A percentile compares a stretch with the other conserved stretches of the same genome.
Conservation (phyloP, 2,888 invertebrate genomes). For the Barypeithes pellucidus region DNA sequence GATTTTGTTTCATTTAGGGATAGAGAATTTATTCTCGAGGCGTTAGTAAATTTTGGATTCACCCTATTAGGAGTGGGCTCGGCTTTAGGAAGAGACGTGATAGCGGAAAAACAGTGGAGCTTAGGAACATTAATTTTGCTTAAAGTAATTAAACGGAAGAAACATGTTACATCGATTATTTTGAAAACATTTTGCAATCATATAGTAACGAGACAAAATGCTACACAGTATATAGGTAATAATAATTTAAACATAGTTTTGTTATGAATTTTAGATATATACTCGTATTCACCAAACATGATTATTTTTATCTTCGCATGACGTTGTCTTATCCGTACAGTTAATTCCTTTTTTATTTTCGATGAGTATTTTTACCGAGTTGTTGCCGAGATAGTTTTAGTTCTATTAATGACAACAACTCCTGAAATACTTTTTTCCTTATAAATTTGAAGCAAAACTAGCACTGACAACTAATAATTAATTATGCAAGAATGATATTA, state of each 20-base stretch:
- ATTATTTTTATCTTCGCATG: no score
- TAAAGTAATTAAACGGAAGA: constrained; percentile 75
- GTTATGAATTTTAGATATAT: constrained; percentile 23
- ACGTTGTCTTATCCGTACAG: no score
- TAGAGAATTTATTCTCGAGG: constrained; percentile 71
- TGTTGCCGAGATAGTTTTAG: no score
- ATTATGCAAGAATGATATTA: constrained; percentile 73
- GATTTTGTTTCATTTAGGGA: no score
- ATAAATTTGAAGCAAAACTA: no score
- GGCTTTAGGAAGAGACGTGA: constrained; percentile 62
- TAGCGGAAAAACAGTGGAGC: constrained; percentile 69
- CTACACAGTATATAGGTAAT: constrained; percentile 75
- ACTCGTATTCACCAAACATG: no score
- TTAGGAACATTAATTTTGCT: constrained; percentile 75
- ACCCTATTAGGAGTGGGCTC: constrained; percentile 66
- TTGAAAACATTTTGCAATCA: constrained; percentile 74
- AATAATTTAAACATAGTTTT: no score
- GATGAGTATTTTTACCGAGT: no score
- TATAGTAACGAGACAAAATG: constrained; percentile 74
- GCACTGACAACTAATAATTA: constrained; percentile 72
- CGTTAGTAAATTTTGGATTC: constrained; percentile 70
- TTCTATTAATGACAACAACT: no score
- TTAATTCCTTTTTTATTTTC: no score
- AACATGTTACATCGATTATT: constrained; percentile 73
- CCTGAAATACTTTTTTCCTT: no score